Percentiles rank a stretch among this genome's conserved stretches.
phyloP scores from a whole-genome alignment of 2,888 invertebrate species.

The Isotomurus palustris region DNA sequence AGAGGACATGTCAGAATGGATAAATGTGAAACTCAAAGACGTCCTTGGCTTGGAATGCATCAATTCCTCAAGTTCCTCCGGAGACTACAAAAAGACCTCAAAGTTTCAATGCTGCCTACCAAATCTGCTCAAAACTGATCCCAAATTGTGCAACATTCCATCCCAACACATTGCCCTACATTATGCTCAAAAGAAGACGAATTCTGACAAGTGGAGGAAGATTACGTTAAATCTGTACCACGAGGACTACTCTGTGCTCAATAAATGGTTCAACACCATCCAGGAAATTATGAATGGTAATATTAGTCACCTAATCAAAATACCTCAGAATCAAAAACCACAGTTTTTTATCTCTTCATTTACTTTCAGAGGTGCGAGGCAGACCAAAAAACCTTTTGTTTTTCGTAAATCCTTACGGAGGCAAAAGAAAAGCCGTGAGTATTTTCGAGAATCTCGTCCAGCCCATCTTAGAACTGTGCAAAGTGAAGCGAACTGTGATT shows the following conservation, averaged over 20 bases:
- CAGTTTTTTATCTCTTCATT: background rate
- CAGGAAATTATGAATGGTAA: slow-evolving; percentile 31
- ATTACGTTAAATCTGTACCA: slow-evolving; percentile 35
- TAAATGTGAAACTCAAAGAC: slow-evolving; percentile 41
- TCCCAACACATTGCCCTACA: slow-evolving; percentile 33
- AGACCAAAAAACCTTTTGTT: slow-evolving; percentile 68
- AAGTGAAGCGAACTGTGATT: slow-evolving; percentile 62
- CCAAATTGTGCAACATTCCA: background rate
- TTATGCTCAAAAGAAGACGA: slow-evolving; percentile 40
- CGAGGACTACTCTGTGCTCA: slow-evolving; percentile 35
- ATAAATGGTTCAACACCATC: slow-evolving; percentile 36
- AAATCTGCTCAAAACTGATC: background rate
- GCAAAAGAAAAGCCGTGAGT: slow-evolving; percentile 66
- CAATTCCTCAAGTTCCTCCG: no score
- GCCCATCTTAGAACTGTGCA: slow-evolving; percentile 61
- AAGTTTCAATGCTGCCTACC: slow-evolving; percentile 5
- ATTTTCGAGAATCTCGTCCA: slow-evolving; percentile 70
- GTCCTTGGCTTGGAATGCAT: slow-evolving; percentile 36
- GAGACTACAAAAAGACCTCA: slow-evolving; percentile 22
- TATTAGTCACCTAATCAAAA: no score
- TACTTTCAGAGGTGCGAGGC: slow-evolving; percentile 53
- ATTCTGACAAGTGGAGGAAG: slow-evolving; percentile 33
- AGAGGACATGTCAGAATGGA: slow-evolving; percentile 46
- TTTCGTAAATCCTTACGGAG: slow-evolving; percentile 81
- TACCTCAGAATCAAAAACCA: no score